Conservation (phyloP, 2,888 invertebrate species). For the Drosophila atripex region DNA sequence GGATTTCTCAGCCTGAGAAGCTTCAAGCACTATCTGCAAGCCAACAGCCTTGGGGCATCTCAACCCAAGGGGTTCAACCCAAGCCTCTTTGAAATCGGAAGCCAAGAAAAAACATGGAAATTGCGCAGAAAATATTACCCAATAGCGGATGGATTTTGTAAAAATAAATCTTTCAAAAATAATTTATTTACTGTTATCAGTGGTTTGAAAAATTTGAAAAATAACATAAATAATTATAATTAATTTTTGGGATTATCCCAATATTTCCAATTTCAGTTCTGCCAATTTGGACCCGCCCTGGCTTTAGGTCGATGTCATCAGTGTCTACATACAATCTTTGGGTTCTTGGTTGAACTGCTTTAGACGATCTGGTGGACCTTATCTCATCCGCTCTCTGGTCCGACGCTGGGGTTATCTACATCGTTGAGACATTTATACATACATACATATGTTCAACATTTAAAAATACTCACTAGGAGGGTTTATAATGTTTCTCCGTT, state of each 20-base stretch:
- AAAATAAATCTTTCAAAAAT: too few species aligned
- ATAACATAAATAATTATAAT: too few species aligned
- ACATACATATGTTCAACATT: background rate
- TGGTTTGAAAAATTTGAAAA: too few species aligned
- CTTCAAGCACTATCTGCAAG: conserved; percentile 56
- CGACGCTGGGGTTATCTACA: conserved; percentile 11
- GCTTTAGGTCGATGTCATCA: conserved; percentile 46
- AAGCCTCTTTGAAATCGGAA: background rate
- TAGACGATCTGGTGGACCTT: conserved; percentile 9
- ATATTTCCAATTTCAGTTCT: background rate
- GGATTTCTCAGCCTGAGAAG: conserved; percentile 55
- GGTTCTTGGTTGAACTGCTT: conserved; percentile 8
- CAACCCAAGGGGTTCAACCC: conserved; percentile 24
- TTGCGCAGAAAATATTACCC: background rate
- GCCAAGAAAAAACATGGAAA: background rate
- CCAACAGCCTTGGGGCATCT: conserved; percentile 26
- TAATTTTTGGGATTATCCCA: too few species aligned
- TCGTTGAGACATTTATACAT: background rate
- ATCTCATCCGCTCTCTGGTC: conserved; percentile 29
- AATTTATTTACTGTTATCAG: too few species aligned
- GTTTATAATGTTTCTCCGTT: background rate
- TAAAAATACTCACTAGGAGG: background rate
- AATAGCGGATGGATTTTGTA: background rate
- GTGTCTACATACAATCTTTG: conserved; percentile 40
- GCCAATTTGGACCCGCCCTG: conserved; percentile 10